Percentiles rank a stretch among this genome's conserved stretches.
Conservation (phyloP, 2,888 invertebrate species). For the Mythimna albipuncta region DNA sequence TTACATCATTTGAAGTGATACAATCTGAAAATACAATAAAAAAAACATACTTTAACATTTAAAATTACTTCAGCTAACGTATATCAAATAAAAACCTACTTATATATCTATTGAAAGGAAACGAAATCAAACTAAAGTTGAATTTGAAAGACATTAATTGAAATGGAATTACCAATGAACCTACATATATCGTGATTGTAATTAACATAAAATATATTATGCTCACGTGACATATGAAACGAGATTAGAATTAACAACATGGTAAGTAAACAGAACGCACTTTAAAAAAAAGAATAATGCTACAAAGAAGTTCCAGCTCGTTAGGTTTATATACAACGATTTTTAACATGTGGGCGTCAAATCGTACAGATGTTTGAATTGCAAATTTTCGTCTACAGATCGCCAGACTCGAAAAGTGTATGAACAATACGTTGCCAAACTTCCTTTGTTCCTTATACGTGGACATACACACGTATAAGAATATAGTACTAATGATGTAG, state of each 20-base stretch:
- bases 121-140: not conserved
- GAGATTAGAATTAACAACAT: slow-evolving; percentile 28
- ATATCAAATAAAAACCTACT: not conserved
- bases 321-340: slow-evolving; percentile 27
- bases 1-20: not conserved
- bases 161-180: slow-evolving; percentile 9
- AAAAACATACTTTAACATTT: not conserved
- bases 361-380: slow-evolving; percentile 76
- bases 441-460: slow-evolving; percentile 88
- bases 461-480: slow-evolving; percentile 62
- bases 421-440: slow-evolving; percentile 86
- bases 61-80: not conserved
- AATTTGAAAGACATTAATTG: slow-evolving; percentile 6
- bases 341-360: slow-evolving; percentile 74
- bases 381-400: slow-evolving; percentile 81
- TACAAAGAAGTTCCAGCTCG: slow-evolving; percentile 13
- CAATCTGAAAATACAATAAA: not conserved
- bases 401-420: slow-evolving; percentile 77
- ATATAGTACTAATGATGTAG: slow-evolving; percentile 72
- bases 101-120: not conserved
- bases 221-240: slow-evolving; percentile 24
- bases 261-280: slow-evolving; percentile 12
- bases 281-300: not conserved
- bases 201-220: slow-evolving; percentile 23
- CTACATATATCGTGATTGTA: slow-evolving; percentile 6